phyloP scores from a whole-genome alignment of 2,797 vertebrate species.

The Hozukius guyotensis region DNA sequence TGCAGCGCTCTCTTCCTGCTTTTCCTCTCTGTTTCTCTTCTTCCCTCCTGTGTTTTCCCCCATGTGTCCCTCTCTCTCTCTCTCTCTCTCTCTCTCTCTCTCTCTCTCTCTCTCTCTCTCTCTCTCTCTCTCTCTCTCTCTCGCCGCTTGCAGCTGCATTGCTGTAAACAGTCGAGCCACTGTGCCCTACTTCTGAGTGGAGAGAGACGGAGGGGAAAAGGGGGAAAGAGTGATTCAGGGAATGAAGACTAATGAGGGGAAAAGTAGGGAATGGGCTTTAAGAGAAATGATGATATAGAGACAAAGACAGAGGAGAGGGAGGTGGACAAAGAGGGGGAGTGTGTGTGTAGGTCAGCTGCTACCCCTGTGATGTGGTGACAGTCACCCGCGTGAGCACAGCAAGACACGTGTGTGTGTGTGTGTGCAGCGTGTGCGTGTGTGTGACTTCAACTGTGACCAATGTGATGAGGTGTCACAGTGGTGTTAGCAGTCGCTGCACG shows the following conservation, averaged over 20 bases:
- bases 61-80: background rate
- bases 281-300: constrained; percentile 44
- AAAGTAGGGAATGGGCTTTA: constrained; percentile 29
- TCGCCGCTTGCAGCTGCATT: constrained; percentile 69
- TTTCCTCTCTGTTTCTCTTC: background rate
- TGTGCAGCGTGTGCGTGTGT: background rate
- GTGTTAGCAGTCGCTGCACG: constrained; percentile 25
- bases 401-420: constrained; percentile 10
- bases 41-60: constrained; percentile 14
- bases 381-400: constrained; percentile 49
- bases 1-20: constrained; percentile 10
- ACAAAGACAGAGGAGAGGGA: constrained; percentile 21
- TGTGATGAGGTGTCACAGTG: constrained; percentile 45
- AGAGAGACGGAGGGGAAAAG: constrained; percentile 40
- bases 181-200: constrained; percentile 77
- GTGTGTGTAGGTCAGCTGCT: constrained; percentile 52
- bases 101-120: constrained; percentile 17
- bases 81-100: constrained; percentile 1
- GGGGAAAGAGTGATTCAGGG: constrained; percentile 48
- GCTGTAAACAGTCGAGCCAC: constrained; percentile 76
- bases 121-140: constrained; percentile 10
- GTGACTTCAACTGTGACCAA: constrained; percentile 34
- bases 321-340: background rate
- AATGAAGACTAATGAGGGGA: constrained; percentile 59
- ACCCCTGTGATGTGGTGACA: constrained; percentile 58